Evolutionary conservation across 2,888 invertebrate species (phyloP), one percentile per base, ranked within the genome.

Genomic region (Caenorhabditis sinica): DNA sequence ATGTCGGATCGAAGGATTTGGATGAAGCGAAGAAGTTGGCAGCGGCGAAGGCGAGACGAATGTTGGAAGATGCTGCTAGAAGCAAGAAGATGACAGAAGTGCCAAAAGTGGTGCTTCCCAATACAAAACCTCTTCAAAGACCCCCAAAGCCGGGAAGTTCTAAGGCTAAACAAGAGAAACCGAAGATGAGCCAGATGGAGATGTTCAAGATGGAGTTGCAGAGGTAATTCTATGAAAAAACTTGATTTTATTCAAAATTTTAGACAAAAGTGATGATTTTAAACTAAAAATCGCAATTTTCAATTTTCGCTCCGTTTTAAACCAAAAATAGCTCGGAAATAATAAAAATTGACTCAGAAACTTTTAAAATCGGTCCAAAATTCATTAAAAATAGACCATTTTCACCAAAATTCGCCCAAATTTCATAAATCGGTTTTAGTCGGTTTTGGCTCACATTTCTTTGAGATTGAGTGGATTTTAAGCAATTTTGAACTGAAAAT

Each of bases 181-280:
- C 97, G 93, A 97, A 97, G 93, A 98, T 98, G 93, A 97, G 97
- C 93, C 98, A 99, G 93, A 94, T 99, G 86, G 99, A 99, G 93
- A 94, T 97, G 20, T 99, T 99, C 93, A 99, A 99, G 93, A 98
- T 99, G 93, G 99, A 99, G 94, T 93, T 99, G 58, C 95, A 97
- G 94, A 95, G 96, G 97, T 97, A 49, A 15, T 2, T 8, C 2
- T 6, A 6, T 33, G 15, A 49, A 20, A 33, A 33, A 63, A 36
- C 56, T 23, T 23, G 0, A 56, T n/a, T n/a, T n/a, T n/a, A n/a
- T n/a, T n/a, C n/a, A 49, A 33, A 45, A 25, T 23, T 11, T n/a
- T n/a, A n/a, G n/a, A n/a, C n/a, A n/a, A n/a, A 33, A 33, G 8
- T 33, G 33, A 33, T 6, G 33, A 33, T 33, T 33, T 33, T 33